phyloP scores from a whole-genome alignment of 35 echinoderm and acorn worm species.

The Chiridota heheva region DNA sequence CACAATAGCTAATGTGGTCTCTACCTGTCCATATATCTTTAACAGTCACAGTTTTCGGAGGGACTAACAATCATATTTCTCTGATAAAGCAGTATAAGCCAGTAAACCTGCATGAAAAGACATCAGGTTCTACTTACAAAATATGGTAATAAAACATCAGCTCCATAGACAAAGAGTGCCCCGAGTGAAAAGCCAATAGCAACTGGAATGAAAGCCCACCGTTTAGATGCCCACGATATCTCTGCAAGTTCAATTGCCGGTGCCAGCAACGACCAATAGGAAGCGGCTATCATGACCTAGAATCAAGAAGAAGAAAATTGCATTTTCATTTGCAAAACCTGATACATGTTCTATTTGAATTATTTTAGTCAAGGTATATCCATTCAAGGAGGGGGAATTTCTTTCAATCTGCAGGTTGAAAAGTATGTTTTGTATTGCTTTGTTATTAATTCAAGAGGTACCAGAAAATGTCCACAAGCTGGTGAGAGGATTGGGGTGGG shows the following conservation, averaged over 20 bases:
- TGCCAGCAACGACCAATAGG: conserved; percentile 90
- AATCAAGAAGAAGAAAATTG: neutral
- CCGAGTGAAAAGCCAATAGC: conserved; percentile 80
- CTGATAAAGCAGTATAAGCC: too few relatives aligned
- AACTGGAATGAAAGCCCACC: conserved; percentile 73
- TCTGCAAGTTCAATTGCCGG: conserved; percentile 90
- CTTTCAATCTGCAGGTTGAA: too few relatives aligned
- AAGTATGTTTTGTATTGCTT: too few relatives aligned
- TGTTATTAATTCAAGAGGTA: too few relatives aligned
- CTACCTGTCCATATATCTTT: too few relatives aligned
- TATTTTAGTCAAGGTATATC: neutral
- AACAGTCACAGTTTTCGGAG: too few relatives aligned
- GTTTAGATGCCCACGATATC: conserved; percentile 46
- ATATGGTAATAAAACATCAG: conserved; percentile 78
- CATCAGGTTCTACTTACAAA: conserved; percentile 68
- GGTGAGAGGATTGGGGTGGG: too few relatives aligned
- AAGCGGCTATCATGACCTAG: conserved; percentile 98
- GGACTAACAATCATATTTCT: too few relatives aligned
- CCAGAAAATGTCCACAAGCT: too few relatives aligned
- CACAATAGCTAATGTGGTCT: too few relatives aligned
- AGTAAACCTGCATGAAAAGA: too few relatives aligned
- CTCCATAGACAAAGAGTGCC: conserved; percentile 79
- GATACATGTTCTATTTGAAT: neutral
- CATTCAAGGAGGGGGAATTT: neutral
- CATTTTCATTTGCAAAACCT: neutral